Conservation (phyloP, 2,113 vertebrate genomes). For the Triplophysa siluroides region DNA sequence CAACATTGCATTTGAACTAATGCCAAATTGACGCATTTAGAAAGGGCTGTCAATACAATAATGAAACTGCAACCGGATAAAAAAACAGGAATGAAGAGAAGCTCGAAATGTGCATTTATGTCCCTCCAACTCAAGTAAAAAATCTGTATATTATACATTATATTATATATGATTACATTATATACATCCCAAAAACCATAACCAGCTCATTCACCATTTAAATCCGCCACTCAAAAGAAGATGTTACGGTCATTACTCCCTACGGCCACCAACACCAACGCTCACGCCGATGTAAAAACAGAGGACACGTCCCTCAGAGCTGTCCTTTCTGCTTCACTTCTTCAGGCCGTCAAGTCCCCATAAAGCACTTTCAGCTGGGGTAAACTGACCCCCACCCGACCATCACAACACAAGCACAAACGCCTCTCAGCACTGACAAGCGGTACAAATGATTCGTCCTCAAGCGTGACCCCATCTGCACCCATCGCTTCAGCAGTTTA, state of each 20-base stretch:
- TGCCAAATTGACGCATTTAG: slow-evolving; percentile 63
- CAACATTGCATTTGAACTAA: slow-evolving; percentile 48
- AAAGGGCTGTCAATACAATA: slow-evolving; percentile 61
- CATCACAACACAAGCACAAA: slow-evolving; percentile 32
- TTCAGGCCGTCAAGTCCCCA: slow-evolving; percentile 38
- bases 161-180: too few species aligned
- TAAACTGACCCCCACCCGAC: slow-evolving; percentile 34
- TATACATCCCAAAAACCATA: not conserved
- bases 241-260: not conserved
- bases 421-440: not conserved
- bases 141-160: too few species aligned
- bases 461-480: not conserved
- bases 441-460: slow-evolving; percentile 34
- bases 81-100: not conserved
- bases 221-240: not conserved
- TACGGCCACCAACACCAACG: not conserved
- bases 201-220: not conserved
- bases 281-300: slow-evolving; percentile 5
- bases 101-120: not conserved
- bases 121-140: too few species aligned
- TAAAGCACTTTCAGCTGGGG: slow-evolving; percentile 50
- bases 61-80: slow-evolving; percentile 38
- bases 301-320: slow-evolving; percentile 32
- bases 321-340: slow-evolving; percentile 50
- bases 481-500: slow-evolving; percentile 37